A percentile compares a stretch with the other conserved stretches of the same genome.
Evolutionary conservation across 2,888 invertebrate species (phyloP).

Genomic region (Meteorus colon): DNA sequence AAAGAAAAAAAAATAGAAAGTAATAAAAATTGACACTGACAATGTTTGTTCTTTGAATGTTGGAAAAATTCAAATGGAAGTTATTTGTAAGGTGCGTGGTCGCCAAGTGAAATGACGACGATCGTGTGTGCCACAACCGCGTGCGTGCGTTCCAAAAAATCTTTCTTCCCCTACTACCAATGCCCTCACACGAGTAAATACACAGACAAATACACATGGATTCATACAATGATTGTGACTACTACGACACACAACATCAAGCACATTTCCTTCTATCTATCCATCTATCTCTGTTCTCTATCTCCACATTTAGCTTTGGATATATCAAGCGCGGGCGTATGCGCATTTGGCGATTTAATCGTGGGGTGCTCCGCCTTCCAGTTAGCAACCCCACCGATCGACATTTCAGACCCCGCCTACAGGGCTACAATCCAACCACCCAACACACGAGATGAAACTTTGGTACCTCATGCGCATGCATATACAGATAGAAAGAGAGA

Average conservation of each 20-base stretch:
- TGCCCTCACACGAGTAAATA: no score
- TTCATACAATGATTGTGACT: neutral
- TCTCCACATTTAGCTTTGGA: neutral
- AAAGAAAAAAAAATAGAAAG: neutral
- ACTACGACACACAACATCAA: neutral
- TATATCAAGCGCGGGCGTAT: constrained; percentile 14
- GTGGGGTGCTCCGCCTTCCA: constrained; percentile 59
- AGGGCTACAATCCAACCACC: constrained; percentile 31
- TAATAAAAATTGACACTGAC: neutral
- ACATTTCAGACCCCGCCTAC: constrained; percentile 49
- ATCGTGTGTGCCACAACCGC: constrained; percentile 46
- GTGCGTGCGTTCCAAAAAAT: constrained; percentile 46
- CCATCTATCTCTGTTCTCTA: constrained; percentile 1
- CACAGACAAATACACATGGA: no score
- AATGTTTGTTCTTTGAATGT: neutral
- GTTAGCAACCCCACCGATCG: constrained; percentile 49
- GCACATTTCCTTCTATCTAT: neutral
- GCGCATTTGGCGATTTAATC: constrained; percentile 55
- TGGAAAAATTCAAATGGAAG: neutral
- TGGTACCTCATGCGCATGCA: constrained; percentile 1
- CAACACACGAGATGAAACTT: constrained; percentile 37
- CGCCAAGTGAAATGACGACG: constrained; percentile 61
- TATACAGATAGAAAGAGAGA: constrained; percentile 4
- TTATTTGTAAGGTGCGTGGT: constrained; percentile 54
- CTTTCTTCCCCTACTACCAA: constrained; percentile 39